Evolutionary conservation across 1,140 invertebrate species (phyloP).

Genomic region (Papilio dardanus): DNA sequence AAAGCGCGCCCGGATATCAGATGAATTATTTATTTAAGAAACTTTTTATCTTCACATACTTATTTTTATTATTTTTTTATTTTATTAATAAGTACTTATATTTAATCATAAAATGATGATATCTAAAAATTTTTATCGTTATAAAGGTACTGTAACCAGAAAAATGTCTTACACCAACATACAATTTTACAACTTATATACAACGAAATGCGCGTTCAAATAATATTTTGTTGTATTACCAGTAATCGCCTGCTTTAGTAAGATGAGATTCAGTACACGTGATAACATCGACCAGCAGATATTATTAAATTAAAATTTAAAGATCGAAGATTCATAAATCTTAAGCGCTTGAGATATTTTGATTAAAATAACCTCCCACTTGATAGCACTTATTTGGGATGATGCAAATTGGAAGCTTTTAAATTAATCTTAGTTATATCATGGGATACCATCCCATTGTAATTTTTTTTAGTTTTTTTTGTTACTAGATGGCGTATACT

Average conservation of each 20-base stretch:
- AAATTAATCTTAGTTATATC: background rate
- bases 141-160: too few species aligned
- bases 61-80: background rate
- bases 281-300: background rate
- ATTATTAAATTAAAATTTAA: background rate
- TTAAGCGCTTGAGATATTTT: background rate
- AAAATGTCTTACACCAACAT: too few species aligned
- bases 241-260: too few species aligned
- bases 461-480: too few species aligned
- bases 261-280: background rate
- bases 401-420: background rate
- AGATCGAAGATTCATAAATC: conserved; percentile 1
- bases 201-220: too few species aligned
- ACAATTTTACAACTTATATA: too few species aligned
- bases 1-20: background rate
- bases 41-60: background rate
- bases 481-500: too few species aligned
- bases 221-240: too few species aligned
- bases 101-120: too few species aligned
- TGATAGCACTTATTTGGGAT: background rate
- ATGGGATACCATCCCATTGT: too few species aligned
- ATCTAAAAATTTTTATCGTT: too few species aligned
- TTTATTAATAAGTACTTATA: too few species aligned
- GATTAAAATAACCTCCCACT: background rate
- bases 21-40: conserved; percentile 18